Percentiles rank a stretch among this genome's conserved stretches.
phyloP scores from a whole-genome alignment of 2,113 vertebrate species.

The Ceratotherium simum region DNA sequence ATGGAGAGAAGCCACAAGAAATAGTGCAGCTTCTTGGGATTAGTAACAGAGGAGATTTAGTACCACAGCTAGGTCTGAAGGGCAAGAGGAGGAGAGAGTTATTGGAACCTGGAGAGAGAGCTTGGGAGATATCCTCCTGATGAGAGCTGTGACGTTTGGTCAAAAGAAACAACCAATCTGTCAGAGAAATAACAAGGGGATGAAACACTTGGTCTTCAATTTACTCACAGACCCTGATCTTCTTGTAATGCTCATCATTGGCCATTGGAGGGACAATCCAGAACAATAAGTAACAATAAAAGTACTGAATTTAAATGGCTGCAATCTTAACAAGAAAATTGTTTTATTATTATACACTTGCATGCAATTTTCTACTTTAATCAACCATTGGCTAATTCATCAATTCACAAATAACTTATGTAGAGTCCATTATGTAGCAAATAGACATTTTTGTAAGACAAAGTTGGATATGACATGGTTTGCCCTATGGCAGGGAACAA shows the following conservation, averaged over 20 bases:
- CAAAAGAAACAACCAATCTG: neutral
- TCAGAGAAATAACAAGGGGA: rapidly evolving
- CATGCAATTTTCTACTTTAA: neutral
- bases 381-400: neutral
- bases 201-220: neutral
- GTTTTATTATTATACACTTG: neutral
- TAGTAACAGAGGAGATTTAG: neutral
- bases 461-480: neutral
- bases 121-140: neutral
- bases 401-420: neutral
- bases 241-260: neutral
- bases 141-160: neutral
- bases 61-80: neutral
- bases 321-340: neutral
- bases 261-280: neutral
- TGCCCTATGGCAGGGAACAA: neutral
- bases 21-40: neutral
- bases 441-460: neutral
- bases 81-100: neutral
- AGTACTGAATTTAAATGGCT: neutral
- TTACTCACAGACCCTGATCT: neutral
- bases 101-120: neutral
- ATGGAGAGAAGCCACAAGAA: neutral
- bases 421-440: neutral
- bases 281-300: neutral